Evolutionary conservation across 2,888 invertebrate genomes (phyloP).

Genomic region (Salticus scenicus): DNA sequence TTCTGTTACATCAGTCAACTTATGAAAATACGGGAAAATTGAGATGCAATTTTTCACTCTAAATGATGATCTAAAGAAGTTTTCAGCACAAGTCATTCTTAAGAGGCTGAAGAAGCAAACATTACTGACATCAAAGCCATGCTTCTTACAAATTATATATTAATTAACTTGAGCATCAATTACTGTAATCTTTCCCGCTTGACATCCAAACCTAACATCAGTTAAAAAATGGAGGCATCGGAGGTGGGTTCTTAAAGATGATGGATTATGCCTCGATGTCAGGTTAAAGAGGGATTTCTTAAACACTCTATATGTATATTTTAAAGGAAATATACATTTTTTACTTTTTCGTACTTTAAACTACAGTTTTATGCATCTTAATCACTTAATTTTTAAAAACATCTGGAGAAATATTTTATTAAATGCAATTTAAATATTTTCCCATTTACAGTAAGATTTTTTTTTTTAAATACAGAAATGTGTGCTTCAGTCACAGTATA

Average conservation of each 20-base stretch:
- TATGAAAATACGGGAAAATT: neutral
- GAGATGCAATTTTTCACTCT: neutral
- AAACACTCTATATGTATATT: neutral
- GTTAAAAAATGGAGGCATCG: neutral
- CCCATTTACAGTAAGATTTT: no score
- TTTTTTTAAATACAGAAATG: no score
- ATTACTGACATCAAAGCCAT: neutral
- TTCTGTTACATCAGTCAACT: neutral
- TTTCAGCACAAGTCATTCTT: slow-evolving; percentile 11
- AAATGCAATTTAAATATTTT: no score
- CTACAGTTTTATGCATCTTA: no score
- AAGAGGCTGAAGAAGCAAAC: neutral
- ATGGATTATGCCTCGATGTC: neutral
- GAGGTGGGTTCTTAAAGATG: neutral
- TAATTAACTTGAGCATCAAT: slow-evolving; percentile 11
- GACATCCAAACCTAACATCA: neutral
- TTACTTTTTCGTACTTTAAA: no score
- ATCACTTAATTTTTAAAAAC: no score
- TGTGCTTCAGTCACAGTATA: no score
- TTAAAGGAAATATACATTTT: no score
- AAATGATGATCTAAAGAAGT: neutral
- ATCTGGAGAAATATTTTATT: no score
- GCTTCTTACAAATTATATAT: slow-evolving; percentile 9
- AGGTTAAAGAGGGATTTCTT: neutral
- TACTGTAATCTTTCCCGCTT: neutral